These are phyloP conservation scores for Polyploca ridens DNA, from an alignment of 2,888 invertebrate species.

Conservation along the genomic window DNA sequence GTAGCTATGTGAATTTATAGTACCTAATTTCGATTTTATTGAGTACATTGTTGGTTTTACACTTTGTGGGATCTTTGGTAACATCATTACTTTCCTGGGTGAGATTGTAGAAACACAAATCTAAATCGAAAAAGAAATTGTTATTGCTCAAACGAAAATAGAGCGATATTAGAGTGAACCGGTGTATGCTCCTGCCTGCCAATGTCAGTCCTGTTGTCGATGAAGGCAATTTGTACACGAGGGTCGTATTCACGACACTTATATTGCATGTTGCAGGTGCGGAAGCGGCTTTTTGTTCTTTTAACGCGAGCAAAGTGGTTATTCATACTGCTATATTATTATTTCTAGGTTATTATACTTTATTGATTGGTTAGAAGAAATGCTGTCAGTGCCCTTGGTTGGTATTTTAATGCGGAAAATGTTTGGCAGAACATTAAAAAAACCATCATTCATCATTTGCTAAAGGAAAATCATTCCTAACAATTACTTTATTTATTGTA, in stretches of 20 bases:
- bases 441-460: too few species aligned
- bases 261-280: not conserved
- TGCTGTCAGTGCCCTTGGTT: too few species aligned
- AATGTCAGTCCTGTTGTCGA: not conserved
- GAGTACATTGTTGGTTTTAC: not conserved
- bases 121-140: too few species aligned
- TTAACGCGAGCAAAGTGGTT: not conserved
- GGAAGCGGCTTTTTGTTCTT: not conserved
- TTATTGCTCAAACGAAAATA: too few species aligned
- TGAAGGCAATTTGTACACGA: constrained; percentile 4
- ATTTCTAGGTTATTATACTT: too few species aligned
- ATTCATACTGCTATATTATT: not conserved
- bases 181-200: not conserved
- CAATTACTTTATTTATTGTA: not conserved
- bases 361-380: too few species aligned
- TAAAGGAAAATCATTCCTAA: not conserved
- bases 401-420: too few species aligned
- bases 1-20: not conserved
- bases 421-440: too few species aligned
- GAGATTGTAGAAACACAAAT: too few species aligned
- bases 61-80: too few species aligned
- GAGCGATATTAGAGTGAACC: not conserved
- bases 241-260: not conserved
- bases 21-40: not conserved
- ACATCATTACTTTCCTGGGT: too few species aligned